Base-by-base conservation (phyloP, 2,888 invertebrate species). In the Ephialtes manifestator region DNA sequence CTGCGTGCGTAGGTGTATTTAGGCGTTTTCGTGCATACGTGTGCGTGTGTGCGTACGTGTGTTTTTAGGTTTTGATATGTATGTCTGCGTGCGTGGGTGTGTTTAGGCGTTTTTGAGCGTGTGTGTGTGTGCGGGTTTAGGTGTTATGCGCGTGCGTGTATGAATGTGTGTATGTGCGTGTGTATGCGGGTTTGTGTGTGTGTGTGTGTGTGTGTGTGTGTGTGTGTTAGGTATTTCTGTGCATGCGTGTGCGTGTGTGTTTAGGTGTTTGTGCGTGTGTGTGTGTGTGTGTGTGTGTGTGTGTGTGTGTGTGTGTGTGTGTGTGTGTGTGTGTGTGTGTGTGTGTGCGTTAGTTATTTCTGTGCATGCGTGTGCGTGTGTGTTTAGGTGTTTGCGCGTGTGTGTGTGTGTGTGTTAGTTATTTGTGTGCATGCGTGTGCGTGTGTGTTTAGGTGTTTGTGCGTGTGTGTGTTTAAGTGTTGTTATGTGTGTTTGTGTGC, bases 351-450 rank as follows among this genome's bases (percentile, higher is more conserved):
- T n/a, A n/a, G n/a, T n/a, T n/a, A n/a, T n/a, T n/a, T n/a, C n/a
- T n/a, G n/a, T n/a, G n/a, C n/a, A n/a, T n/a, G n/a, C n/a, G n/a
- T 55, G 55, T 39, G 15, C 13, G 28, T 65, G 28, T 55, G 4
- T 78, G 18, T n/a, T n/a, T n/a, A n/a, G 39, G 39, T 39, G 39
- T 10, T 1, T 4, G 8, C 4, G 35, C 0, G 35, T 8, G 8
- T 35, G 28, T 43, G 28, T 65, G 28, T 39, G 4, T 78, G 18
- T 60, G 60, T 15, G 18, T 70, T n/a, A n/a, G n/a, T n/a, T n/a
- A n/a, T 55, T 39, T 39, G 15, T 20, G 28, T 65, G 28, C 39
- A 1, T 78, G 18, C n/a, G 8, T 35, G 35, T 4, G 35, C 4
- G 8, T 35, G 28, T 43, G 28, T 65, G 28, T 39, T 1, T 78